phyloP scores from a whole-genome alignment of 2,113 vertebrate species.

The Nothoprocta pentlandii region DNA sequence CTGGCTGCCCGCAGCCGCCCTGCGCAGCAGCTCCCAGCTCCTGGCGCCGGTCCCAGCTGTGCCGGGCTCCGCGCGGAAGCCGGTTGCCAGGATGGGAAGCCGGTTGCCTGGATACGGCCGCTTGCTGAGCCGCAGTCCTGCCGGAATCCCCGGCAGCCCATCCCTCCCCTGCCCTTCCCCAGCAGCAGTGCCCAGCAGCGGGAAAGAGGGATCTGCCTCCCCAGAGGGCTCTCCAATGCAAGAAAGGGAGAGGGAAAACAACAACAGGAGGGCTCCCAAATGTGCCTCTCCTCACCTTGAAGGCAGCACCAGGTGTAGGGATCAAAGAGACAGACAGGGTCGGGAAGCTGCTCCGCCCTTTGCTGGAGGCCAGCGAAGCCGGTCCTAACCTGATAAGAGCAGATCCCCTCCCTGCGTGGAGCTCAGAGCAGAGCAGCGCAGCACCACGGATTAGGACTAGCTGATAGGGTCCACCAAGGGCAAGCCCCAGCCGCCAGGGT shows the following conservation, averaged over 20 bases:
- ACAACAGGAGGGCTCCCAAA: neutral
- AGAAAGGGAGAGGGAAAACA: neutral
- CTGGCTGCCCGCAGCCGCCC: neutral
- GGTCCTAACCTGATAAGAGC: neutral
- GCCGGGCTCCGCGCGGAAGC: no score
- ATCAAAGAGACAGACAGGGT: neutral
- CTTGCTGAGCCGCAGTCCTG: slow-evolving; percentile 70
- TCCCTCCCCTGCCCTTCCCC: neutral
- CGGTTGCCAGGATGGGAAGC: neutral
- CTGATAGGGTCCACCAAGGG: neutral
- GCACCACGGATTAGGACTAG: neutral
- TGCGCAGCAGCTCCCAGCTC: no score
- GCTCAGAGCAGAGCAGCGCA: neutral
- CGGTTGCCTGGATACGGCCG: slow-evolving; percentile 79
- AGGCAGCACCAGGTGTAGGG: neutral
- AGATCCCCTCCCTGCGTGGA: neutral
- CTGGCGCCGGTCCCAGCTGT: no score
- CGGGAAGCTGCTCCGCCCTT: neutral
- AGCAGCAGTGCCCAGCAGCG: neutral
- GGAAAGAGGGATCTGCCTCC: slow-evolving; percentile 21
- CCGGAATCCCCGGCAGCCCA: slow-evolving; percentile 29
- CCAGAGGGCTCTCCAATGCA: slow-evolving; percentile 2
- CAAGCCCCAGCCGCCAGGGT: neutral
- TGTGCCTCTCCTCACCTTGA: neutral
- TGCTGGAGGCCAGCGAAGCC: slow-evolving; percentile 1